Percentiles rank a stretch among this genome's conserved stretches.
These are phyloP conservation scores for Ctenochaetus hawaiiensis DNA, from an alignment of 2,797 vertebrate species.

Conservation along the genomic window DNA sequence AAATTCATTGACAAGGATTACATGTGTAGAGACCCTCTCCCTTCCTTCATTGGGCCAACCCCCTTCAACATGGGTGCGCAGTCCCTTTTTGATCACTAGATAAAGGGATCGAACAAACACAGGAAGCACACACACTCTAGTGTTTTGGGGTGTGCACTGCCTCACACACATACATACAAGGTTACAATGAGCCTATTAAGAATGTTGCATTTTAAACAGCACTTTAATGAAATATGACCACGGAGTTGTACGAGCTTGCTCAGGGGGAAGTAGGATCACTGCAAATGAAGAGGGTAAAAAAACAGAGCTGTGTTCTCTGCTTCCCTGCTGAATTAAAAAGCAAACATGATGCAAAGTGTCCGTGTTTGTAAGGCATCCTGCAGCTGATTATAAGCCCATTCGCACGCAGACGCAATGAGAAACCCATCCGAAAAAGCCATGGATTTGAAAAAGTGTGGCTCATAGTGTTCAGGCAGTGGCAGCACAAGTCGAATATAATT, in stretches of 20 bases:
- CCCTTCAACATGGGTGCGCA: constrained; percentile 72
- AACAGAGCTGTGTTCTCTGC: constrained; percentile 58
- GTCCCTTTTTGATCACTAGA: constrained; percentile 78
- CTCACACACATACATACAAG: constrained; percentile 40
- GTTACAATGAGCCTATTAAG: constrained; percentile 71
- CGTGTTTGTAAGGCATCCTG: constrained; percentile 40
- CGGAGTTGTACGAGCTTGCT: constrained; percentile 67
- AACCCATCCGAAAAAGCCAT: constrained; percentile 2
- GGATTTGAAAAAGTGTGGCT: constrained; percentile 3
- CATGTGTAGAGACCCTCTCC: constrained; percentile 86
- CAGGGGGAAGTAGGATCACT: constrained; percentile 58
- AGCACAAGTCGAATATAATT: not conserved
- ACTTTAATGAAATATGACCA: constrained; percentile 78
- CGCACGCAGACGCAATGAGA: constrained; percentile 4
- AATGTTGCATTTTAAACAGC: constrained; percentile 71
- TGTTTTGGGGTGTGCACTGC: constrained; percentile 31
- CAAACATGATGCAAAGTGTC: constrained; percentile 72
- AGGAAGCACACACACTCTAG: constrained; percentile 36
- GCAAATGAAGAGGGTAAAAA: constrained; percentile 57
- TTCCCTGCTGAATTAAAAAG: constrained; percentile 69
- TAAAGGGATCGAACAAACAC: constrained; percentile 76
- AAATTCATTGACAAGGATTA: constrained; percentile 88
- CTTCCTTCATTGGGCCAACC: constrained; percentile 76
- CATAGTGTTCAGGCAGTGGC: not conserved
- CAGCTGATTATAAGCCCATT: constrained; percentile 40